Percentiles rank a stretch among this genome's conserved stretches.
These are phyloP conservation scores for Brachionus calyciflorus DNA, from an alignment of 1,140 invertebrate species.

Conservation along the genomic window DNA sequence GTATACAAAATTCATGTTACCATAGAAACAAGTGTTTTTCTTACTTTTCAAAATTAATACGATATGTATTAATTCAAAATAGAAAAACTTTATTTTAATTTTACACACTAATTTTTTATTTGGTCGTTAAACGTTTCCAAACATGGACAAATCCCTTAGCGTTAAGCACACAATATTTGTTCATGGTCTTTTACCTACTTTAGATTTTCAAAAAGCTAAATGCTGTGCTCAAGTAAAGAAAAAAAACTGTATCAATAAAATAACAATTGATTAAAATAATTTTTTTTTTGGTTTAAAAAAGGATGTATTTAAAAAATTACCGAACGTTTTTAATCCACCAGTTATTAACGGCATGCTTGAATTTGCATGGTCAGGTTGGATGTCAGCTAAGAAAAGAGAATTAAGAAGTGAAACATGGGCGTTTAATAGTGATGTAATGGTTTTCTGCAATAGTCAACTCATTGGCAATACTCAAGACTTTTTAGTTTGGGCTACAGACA, in stretches of 20 bases:
- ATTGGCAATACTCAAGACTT: slow-evolving; percentile 58
- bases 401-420: slow-evolving; percentile 58
- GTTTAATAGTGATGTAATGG: slow-evolving; percentile 56
- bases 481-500: slow-evolving; percentile 56
- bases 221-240: slow-evolving; percentile 41
- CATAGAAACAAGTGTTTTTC: too few relatives aligned
- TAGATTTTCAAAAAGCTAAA: slow-evolving; percentile 28
- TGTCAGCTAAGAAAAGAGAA: slow-evolving; percentile 57
- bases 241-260: too few relatives aligned
- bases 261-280: too few relatives aligned
- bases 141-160: background rate
- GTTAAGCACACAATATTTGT: background rate
- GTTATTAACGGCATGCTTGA: slow-evolving; percentile 56
- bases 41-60: too few relatives aligned
- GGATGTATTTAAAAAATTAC: slow-evolving; percentile 54
- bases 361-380: slow-evolving; percentile 59
- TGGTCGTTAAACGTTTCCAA: too few relatives aligned
- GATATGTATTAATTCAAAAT: background rate
- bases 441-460: slow-evolving; percentile 56
- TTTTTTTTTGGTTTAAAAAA: slow-evolving; percentile 46
- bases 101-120: background rate
- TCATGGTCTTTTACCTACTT: slow-evolving; percentile 12
- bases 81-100: background rate
- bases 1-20: too few relatives aligned
- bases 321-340: slow-evolving; percentile 51